A percentile compares a stretch with the other conserved stretches of the same genome.
These are phyloP conservation scores for Clarias fuscus DNA, from an alignment of 2,797 vertebrate genomes.

Conservation along the genomic window DNA sequence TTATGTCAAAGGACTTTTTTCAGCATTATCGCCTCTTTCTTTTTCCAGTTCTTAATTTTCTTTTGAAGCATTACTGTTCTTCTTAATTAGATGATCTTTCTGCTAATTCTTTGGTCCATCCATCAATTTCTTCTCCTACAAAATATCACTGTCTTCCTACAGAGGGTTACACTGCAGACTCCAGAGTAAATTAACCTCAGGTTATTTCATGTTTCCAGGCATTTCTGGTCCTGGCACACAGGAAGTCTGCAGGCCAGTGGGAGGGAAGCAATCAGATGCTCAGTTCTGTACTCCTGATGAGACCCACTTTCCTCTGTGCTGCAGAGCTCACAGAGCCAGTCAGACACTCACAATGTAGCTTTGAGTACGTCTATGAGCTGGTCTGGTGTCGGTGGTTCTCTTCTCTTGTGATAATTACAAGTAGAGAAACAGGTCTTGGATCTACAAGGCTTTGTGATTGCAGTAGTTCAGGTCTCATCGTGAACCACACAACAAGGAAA, in stretches of 20 bases:
- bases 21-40: not conserved
- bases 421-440: slow-evolving; percentile 1
- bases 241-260: slow-evolving; percentile 12
- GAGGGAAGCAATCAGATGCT: slow-evolving; percentile 21
- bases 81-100: not conserved
- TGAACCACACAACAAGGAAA: not conserved
- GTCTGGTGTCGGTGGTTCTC: not conserved
- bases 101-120: not conserved
- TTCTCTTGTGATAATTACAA: slow-evolving; percentile 13
- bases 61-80: not conserved
- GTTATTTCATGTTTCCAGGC: slow-evolving; percentile 32
- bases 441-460: slow-evolving; percentile 20
- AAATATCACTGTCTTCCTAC: not conserved
- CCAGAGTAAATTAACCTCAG: slow-evolving; percentile 26
- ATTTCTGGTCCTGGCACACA: not conserved
- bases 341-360: not conserved
- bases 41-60: not conserved
- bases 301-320: slow-evolving; percentile 33
- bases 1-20: not conserved
- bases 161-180: slow-evolving; percentile 18
- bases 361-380: slow-evolving; percentile 8
- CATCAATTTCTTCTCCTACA: not conserved
- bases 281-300: slow-evolving; percentile 25
- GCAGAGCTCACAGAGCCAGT: slow-evolving; percentile 24
- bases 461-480: not conserved